Conservation (phyloP, 2,113 vertebrate species). For the Chaenogobius annularis region DNA sequence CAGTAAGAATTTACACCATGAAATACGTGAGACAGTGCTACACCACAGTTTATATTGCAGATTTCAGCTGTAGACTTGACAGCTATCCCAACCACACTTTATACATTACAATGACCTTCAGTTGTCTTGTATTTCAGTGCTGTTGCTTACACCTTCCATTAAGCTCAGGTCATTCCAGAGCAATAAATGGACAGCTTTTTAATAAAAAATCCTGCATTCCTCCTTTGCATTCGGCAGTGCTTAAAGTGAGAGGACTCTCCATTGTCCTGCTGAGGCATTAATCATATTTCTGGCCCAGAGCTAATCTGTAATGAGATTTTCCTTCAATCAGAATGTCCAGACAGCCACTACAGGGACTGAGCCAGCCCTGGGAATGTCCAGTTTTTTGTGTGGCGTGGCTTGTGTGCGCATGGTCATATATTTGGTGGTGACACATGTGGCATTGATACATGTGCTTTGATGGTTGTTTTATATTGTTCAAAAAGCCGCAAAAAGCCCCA, state of each 20-base stretch:
- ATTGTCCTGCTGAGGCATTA: conserved; percentile 38
- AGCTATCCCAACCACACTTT: background rate
- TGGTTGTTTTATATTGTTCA: conserved; percentile 20
- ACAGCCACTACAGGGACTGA: conserved; percentile 37
- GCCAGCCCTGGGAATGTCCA: conserved; percentile 18
- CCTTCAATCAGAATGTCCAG: conserved; percentile 46
- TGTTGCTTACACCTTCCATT: background rate
- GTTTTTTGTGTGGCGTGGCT: conserved; percentile 11
- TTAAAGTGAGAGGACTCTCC: conserved; percentile 31
- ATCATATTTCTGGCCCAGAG: conserved; percentile 47
- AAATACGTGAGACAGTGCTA: background rate
- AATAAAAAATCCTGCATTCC: conserved; percentile 40
- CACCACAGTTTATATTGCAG: background rate
- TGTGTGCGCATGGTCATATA: background rate
- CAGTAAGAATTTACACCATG: background rate
- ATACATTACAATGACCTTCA: conserved; percentile 9
- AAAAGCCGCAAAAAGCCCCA: conserved; percentile 9
- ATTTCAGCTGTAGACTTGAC: background rate
- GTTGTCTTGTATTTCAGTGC: background rate
- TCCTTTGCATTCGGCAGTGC: conserved; percentile 14
- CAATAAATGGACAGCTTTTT: background rate
- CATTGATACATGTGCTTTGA: conserved; percentile 11
- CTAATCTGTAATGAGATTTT: conserved; percentile 64
- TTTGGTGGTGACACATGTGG: background rate
- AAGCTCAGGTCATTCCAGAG: conserved; percentile 4